Base-by-base conservation (phyloP, 2,113 vertebrate species). In the Malurus alboscapulatus region DNA sequence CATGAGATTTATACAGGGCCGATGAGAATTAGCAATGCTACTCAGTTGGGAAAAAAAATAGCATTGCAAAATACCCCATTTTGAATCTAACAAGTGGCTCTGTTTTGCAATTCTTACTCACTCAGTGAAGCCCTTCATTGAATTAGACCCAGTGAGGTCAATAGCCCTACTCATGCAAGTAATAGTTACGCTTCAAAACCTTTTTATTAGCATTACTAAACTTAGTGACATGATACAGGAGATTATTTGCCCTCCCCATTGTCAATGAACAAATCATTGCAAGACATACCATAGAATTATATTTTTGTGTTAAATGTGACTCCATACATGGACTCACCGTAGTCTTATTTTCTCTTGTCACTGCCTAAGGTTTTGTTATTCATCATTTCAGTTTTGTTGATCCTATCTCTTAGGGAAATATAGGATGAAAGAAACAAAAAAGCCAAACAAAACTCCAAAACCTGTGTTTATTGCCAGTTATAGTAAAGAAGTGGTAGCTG, bases 201-300 rank as follows among this genome's bases (percentile, higher is more conserved):
- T 40, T 92, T 95, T 81, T 93, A 92, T 90, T 90, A 82, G 27
- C 30, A 30, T 79, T 58, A 69, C 53, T 88, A 86, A 80, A 83
- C 5, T 62, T 51, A 59, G 40, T 22, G 38, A 80, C 40, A 55
- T 24, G n/a, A 81, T 44, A 29, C 18, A 90, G 20, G 19, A 58
- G 30, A 71, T 81, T 80, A 69, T 66, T 81, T 92, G 47, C 59
- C 47, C 73, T 84, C 38, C 22, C 42, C 51, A 71, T n/a, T 83
- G 16, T 25, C 25, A 85, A 16, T 38, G 40, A 90, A 59, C 17
- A 63, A 90, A 81, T 44, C 0, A 61, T 79, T 81, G 87, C n/a
- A 69, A 68, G 42, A 65, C 4, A 0, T 57, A 45, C 44, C 25
- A 61, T 20, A 54, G 54, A 78, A 82, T 38, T 25, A 66, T 32